phyloP scores from a whole-genome alignment of 1,140 invertebrate genomes.

The Drosophila murphyi region DNA sequence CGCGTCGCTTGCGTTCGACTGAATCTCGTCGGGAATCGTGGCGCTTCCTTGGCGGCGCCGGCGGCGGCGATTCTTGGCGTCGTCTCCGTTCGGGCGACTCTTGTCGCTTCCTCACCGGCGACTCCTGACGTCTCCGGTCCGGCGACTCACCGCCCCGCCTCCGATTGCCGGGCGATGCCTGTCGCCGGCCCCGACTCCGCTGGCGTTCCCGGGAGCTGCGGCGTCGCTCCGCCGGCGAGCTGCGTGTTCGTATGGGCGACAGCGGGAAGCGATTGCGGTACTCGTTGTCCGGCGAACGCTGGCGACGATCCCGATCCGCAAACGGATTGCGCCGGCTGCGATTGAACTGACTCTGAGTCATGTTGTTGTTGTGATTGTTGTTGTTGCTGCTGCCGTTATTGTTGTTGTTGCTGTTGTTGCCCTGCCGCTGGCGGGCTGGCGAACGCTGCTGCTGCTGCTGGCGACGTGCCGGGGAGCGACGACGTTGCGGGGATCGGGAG shows the following conservation, averaged over 20 bases:
- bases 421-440: slow-evolving; percentile 26
- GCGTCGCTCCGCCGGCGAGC: slow-evolving; percentile 55
- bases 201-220: slow-evolving; percentile 49
- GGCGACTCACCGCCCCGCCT: slow-evolving; percentile 14
- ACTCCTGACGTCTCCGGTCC: slow-evolving; percentile 12
- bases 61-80: slow-evolving; percentile 9
- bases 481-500: slow-evolving; percentile 47
- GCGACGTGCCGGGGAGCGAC: slow-evolving; percentile 59
- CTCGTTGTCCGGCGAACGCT: slow-evolving; percentile 65
- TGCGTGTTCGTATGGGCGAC: slow-evolving; percentile 61
- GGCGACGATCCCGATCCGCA: slow-evolving; percentile 67
- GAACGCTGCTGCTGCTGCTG: slow-evolving; percentile 46
- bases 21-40: slow-evolving; percentile 46
- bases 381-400: slow-evolving; percentile 10
- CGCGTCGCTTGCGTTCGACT: slow-evolving; percentile 23
- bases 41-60: neutral
- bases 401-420: slow-evolving; percentile 14
- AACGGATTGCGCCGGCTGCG: slow-evolving; percentile 73
- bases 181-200: slow-evolving; percentile 57
- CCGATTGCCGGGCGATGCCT: slow-evolving; percentile 32
- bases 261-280: slow-evolving; percentile 74
- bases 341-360: slow-evolving; percentile 43
- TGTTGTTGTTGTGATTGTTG: slow-evolving; percentile 22
- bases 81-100: slow-evolving; percentile 13
- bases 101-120: slow-evolving; percentile 13